Evolutionary conservation across 2,888 invertebrate genomes (phyloP), one percentile per base, ranked within the genome.

Genomic region (Tenodera sinensis): DNA sequence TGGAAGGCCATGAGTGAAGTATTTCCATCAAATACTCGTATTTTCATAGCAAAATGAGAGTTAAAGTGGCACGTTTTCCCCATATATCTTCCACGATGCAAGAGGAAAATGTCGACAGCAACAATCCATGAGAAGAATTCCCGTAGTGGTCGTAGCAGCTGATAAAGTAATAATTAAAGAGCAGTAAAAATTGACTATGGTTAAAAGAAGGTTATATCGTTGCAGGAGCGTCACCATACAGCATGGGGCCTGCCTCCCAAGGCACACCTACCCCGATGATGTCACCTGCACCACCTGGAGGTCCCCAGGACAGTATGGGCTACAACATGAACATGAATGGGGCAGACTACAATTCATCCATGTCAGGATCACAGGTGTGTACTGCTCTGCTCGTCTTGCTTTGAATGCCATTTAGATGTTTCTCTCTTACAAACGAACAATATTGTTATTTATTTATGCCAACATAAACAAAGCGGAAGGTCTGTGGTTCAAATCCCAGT

Each of bases 231-330:
- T 97, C 97, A 91, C 97, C 97, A 91, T 97, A 97, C 95, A 97
- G 97, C 91, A 96, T 97, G 97, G 95, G 94, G 90, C 97, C 97
- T 92, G 97, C 96, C 91, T 97, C 97, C 91, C 97, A 97, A 92
- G 98, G 98, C 92, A 97, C 98, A 90, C 97, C 98, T 90, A 98
- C 98, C 92, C 98, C 98, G 89, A 97, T 98, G 97, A 98, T 98
- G 98, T 98, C 98, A 90, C 98, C 98, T 91, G 98, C 98, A 92
- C 97, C 97, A 90, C 96, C 97, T 90, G 94, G 94, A 86, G 94
- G 93, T 83, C 94, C 94, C 28, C 98, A 98, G 94, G 98, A 98
- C 94, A 97, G 97, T 92, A 97, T 98, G 96, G 98, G 98, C 91
- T 98, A 98, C 94, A 97, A 97, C 92, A 97, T 98, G 96, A 98